phyloP scores from a whole-genome alignment of 2,113 vertebrate genomes.

The Petrocephalus zakoni region DNA sequence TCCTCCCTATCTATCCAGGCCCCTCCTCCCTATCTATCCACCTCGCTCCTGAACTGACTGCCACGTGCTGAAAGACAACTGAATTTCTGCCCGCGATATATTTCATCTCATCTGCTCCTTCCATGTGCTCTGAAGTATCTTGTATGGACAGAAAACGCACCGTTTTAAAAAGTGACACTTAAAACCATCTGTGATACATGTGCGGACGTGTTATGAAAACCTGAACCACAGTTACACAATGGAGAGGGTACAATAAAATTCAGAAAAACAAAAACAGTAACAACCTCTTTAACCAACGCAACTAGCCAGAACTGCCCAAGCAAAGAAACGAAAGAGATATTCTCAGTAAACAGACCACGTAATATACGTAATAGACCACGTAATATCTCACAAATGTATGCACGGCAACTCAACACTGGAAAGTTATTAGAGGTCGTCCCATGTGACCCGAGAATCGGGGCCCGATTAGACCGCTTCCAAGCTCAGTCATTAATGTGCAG shows the following conservation, averaged over 20 bases:
- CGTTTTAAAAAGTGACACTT: neutral
- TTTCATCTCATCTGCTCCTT: neutral
- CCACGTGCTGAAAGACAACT: neutral
- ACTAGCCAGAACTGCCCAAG: neutral
- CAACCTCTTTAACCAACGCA: neutral
- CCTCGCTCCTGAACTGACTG: neutral
- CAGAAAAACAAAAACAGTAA: neutral
- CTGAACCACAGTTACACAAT: neutral
- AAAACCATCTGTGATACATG: neutral
- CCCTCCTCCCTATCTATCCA: neutral
- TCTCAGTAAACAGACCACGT: neutral
- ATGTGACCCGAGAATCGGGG: slow-evolving; percentile 24
- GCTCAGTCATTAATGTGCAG: slow-evolving; percentile 47
- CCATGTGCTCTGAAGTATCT: neutral
- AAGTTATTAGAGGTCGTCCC: slow-evolving; percentile 12
- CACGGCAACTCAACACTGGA: neutral
- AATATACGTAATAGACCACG: neutral
- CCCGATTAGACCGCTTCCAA: slow-evolving; percentile 35
- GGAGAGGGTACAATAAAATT: neutral
- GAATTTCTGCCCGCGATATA: neutral
- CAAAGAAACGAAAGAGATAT: neutral
- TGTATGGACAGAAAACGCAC: neutral
- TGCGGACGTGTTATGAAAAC: neutral
- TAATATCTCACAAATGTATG: neutral
- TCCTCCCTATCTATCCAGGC: neutral